phyloP scores from a whole-genome alignment of 2,797 vertebrate species.

The Enteromius anoplus region DNA sequence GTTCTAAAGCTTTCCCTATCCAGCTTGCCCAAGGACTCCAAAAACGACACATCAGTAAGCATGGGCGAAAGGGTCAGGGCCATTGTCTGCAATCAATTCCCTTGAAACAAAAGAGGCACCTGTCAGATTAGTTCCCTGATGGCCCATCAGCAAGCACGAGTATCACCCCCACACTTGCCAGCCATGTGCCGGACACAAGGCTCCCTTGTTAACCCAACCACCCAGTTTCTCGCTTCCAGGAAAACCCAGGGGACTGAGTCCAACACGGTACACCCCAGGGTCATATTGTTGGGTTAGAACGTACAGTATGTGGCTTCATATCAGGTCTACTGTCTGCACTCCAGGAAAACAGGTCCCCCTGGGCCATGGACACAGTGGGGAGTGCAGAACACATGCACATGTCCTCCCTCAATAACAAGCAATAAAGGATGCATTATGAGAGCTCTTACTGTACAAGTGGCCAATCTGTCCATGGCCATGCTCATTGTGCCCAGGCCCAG shows the following conservation, averaged over 20 bases:
- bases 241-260: slow-evolving; percentile 56
- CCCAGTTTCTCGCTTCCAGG: slow-evolving; percentile 64
- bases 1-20: slow-evolving; percentile 33
- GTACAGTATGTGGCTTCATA: slow-evolving; percentile 78
- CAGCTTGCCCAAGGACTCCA: slow-evolving; percentile 65
- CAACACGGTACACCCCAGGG: slow-evolving; percentile 76
- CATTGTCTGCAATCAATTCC: slow-evolving; percentile 78
- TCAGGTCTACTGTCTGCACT: slow-evolving; percentile 81
- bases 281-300: slow-evolving; percentile 72
- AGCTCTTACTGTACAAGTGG: slow-evolving; percentile 80
- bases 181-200: slow-evolving; percentile 87
- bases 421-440: slow-evolving; percentile 78
- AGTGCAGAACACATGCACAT: slow-evolving; percentile 55
- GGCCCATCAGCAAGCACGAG: slow-evolving; percentile 48
- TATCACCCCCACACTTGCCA: slow-evolving; percentile 66
- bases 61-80: slow-evolving; percentile 70
- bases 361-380: slow-evolving; percentile 53
- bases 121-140: slow-evolving; percentile 78
- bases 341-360: slow-evolving; percentile 65
- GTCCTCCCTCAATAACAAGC: slow-evolving; percentile 74
- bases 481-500: slow-evolving; percentile 60
- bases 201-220: slow-evolving; percentile 79
- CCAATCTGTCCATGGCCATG: slow-evolving; percentile 80
- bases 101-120: slow-evolving; percentile 87
- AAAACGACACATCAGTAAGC: slow-evolving; percentile 67